Percentiles rank a stretch among this genome's conserved stretches.
Conservation (phyloP, 2,113 vertebrate genomes). For the Erinaceus europaeus region DNA sequence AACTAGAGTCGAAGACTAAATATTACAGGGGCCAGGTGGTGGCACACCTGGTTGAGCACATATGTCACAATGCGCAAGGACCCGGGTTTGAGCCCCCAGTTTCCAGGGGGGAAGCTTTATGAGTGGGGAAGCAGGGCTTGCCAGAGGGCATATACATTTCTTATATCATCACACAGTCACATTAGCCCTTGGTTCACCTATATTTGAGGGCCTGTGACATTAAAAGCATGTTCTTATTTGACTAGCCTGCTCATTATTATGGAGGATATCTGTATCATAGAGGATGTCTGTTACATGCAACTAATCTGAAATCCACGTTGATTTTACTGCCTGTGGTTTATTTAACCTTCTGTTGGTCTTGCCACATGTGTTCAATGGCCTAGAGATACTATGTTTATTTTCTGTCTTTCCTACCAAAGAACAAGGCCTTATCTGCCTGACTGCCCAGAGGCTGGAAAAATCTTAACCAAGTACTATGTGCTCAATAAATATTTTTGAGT, state of each 20-base stretch:
- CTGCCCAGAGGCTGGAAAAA: not conserved
- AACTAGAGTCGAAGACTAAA: not conserved
- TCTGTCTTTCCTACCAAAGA: not conserved
- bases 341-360: not conserved
- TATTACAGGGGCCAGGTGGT: too few relatives aligned
- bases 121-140: too few relatives aligned
- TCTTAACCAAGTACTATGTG: not conserved
- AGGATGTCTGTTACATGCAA: not conserved
- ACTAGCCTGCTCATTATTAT: not conserved
- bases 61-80: too few relatives aligned
- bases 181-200: not conserved
- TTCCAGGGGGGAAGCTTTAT: too few relatives aligned
- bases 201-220: not conserved
- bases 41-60: too few relatives aligned
- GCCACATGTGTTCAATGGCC: not conserved
- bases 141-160: not conserved
- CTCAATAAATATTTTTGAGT: not conserved
- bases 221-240: not conserved
- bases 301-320: too few relatives aligned
- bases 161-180: not conserved
- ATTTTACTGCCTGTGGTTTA: not conserved
- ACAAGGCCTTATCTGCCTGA: not conserved
- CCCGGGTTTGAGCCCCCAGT: too few relatives aligned
- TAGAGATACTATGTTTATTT: not conserved
- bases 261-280: not conserved